Conservation (phyloP, 1,140 invertebrate genomes). For the Zaprionus tsacasi region DNA sequence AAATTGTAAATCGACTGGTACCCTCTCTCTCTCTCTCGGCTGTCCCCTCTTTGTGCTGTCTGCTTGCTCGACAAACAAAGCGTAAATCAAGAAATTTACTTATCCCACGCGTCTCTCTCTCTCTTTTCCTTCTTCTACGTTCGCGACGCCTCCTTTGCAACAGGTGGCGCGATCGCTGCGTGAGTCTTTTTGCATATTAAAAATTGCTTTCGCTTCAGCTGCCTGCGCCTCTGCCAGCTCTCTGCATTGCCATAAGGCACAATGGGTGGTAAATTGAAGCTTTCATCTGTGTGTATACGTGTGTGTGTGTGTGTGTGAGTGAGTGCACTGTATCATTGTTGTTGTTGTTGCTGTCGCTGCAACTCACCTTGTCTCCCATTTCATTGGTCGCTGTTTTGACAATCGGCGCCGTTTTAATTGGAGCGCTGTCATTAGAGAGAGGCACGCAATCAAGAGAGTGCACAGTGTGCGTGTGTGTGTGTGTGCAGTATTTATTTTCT, state of each 20-base stretch:
- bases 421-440: conserved; percentile 74
- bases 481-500: too few relatives aligned
- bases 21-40: background rate
- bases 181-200: conserved; percentile 59
- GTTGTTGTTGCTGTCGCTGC: conserved; percentile 23
- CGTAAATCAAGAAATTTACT: conserved; percentile 79
- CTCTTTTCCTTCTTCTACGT: background rate
- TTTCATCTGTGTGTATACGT: conserved; percentile 63
- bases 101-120: conserved; percentile 60
- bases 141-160: conserved; percentile 3
- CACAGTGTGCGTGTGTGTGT: too few relatives aligned
- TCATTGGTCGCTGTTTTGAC: conserved; percentile 76
- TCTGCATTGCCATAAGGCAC: conserved; percentile 63
- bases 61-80: conserved; percentile 58
- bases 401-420: conserved; percentile 75
- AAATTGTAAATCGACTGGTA: conserved; percentile 48
- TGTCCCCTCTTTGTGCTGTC: conserved; percentile 10
- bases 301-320: conserved; percentile 34
- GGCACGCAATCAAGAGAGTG: conserved; percentile 59
- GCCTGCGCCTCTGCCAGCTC: conserved; percentile 7
- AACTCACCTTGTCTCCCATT: conserved; percentile 57
- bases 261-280: conserved; percentile 80
- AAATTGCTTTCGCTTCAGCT: conserved; percentile 28
- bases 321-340: conserved; percentile 22
- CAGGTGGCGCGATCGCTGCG: conserved; percentile 53